Base-by-base conservation (phyloP, 2,888 invertebrate species). In the Cheilosia urbana region DNA sequence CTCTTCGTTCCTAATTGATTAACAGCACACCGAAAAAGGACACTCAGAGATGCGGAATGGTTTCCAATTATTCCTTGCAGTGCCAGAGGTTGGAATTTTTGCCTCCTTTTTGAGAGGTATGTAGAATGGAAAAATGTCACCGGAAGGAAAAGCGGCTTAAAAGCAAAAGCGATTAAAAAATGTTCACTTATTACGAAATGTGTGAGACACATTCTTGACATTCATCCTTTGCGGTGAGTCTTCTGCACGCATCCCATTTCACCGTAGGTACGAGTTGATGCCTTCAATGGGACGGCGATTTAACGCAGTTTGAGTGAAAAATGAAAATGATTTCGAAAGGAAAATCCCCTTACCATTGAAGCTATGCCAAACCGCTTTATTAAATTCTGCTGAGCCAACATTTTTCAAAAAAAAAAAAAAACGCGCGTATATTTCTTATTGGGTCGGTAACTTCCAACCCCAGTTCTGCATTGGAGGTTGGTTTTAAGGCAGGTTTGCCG, bases 341-440 rank as follows among this genome's bases (percentile, higher is more conserved):
- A 17, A 63, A 69, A 65, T 24, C 42, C 17, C n/a, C 27, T 57
- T 62, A 40, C 45, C 24, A 1, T 49, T 34, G 57, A 40, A 30
- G 42, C 60, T 60, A 79, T 72, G 65, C 72, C 72, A 72, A 72
- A 72, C 79, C 65, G 58, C 58, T 72, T 79, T 79, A 79, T 79
- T 72, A 79, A 79, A 79, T 79, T 79, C 42, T 66, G 79, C 72
- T 72, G 71, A 79, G 65, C 42, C 58, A 58, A 58, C 65, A 72
- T 65, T 79, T 79, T 72, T 27, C 27, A 27, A 27, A 27, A 27
- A 27, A 6, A 27, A 27, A 27, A 6, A 27, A 27, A 6, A 1
- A 27, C 27, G 27, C 27, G 27, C 27, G 5, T 27, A 6, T 27
- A 27, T 27, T 27, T 6, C 3, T 7, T 30, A 9, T 37, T 4